Evolutionary conservation across 2,888 invertebrate species (phyloP).

Genomic region (Polylopha cassiicola): DNA sequence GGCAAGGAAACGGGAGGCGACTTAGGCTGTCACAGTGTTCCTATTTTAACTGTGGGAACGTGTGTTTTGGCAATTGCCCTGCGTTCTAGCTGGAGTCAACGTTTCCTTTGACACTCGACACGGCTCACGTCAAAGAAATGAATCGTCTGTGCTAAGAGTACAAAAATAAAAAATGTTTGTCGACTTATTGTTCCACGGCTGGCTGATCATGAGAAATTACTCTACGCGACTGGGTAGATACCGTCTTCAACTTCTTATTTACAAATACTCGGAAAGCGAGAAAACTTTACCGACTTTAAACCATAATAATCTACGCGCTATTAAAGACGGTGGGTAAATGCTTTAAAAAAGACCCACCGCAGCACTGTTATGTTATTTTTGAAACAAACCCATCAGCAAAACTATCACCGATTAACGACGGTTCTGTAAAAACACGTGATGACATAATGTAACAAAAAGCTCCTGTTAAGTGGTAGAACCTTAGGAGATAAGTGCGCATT

Average conservation of each 20-base stretch:
- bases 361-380: slow-evolving; percentile 18
- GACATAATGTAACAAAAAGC: slow-evolving; percentile 20
- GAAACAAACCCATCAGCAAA: slow-evolving; percentile 10
- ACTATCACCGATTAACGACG: slow-evolving; percentile 18
- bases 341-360: no score
- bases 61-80: slow-evolving; percentile 65
- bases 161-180: slow-evolving; percentile 49
- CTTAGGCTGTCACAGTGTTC: slow-evolving; percentile 62
- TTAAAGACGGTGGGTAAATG: no score
- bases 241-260: slow-evolving; percentile 13
- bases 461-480: slow-evolving; percentile 10
- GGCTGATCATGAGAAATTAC: slow-evolving; percentile 48
- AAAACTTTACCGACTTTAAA: no score
- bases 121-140: slow-evolving; percentile 46
- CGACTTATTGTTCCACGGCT: slow-evolving; percentile 50
- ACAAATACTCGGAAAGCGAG: slow-evolving; percentile 12
- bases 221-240: slow-evolving; percentile 32
- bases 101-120: slow-evolving; percentile 66
- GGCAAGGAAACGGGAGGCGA: slow-evolving; percentile 64
- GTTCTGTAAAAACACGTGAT: slow-evolving; percentile 19
- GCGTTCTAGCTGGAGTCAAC: slow-evolving; percentile 62
- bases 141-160: slow-evolving; percentile 42
- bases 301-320: no score
- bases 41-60: slow-evolving; percentile 56
- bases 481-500: slow-evolving; percentile 11